phyloP scores from a whole-genome alignment of 2,797 vertebrate species.

The Loriculus beryllinus region DNA sequence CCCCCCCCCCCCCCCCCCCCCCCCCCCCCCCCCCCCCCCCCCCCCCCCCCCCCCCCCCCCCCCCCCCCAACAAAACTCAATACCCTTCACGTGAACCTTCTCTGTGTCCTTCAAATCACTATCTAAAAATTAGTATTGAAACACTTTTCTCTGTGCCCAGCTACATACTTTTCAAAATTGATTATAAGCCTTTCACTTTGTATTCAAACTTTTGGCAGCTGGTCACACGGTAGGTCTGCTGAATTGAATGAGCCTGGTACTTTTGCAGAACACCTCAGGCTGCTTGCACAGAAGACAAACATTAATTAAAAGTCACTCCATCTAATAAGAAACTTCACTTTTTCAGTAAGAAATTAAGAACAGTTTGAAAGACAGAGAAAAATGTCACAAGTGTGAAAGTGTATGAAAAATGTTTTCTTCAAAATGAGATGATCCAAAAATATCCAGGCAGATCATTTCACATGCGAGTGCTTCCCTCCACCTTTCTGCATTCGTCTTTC shows the following conservation, averaged over 20 bases:
- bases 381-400: neutral
- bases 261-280: neutral
- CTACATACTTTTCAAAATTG: neutral
- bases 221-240: constrained; percentile 6
- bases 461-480: neutral
- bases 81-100: neutral
- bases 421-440: neutral
- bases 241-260: neutral
- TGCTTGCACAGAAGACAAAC: neutral
- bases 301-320: constrained; percentile 9
- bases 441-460: neutral
- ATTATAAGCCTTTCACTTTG: neutral
- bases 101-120: neutral
- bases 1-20: too few relatives aligned
- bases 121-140: neutral
- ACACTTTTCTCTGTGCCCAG: neutral
- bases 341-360: neutral
- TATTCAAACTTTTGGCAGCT: constrained; percentile 3
- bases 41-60: too few relatives aligned
- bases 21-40: too few relatives aligned
- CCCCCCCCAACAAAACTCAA: too few relatives aligned
- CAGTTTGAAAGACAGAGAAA: neutral
- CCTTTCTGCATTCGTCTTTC: neutral
- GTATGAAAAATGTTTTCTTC: neutral
- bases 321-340: neutral